Percentiles rank a stretch among this genome's conserved stretches.
Evolutionary conservation across 2,113 vertebrate species (phyloP).

Genomic region (Brachypteracias leptosomus): DNA sequence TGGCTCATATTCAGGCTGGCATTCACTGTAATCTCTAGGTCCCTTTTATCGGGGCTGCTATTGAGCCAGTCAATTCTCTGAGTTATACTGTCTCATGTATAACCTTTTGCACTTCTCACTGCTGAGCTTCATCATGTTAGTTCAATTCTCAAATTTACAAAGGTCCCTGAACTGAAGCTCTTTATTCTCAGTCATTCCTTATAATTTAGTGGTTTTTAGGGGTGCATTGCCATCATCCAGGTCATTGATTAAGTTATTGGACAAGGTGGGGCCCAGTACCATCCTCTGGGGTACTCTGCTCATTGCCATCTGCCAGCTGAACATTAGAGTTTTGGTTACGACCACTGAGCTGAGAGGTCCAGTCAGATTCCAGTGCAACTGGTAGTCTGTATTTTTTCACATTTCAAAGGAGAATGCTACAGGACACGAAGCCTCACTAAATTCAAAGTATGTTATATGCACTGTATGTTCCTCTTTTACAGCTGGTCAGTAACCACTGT

Average conservation of each 20-base stretch:
- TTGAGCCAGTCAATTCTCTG: background rate
- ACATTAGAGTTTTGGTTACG: background rate
- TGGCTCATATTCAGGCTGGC: background rate
- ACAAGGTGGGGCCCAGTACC: background rate
- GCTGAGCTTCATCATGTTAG: background rate
- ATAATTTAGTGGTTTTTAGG: background rate
- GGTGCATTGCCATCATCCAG: background rate
- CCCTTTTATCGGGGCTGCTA: background rate
- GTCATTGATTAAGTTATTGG: background rate
- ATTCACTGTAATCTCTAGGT: background rate
- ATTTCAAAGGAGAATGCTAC: background rate
- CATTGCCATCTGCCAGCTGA: background rate
- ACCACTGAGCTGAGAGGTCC: background rate
- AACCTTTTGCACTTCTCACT: background rate
- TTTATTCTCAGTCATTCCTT: background rate
- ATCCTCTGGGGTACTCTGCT: background rate
- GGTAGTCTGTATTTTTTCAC: background rate
- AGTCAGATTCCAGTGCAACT: background rate
- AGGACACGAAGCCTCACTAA: background rate
- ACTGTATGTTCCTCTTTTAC: background rate
- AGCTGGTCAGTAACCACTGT: background rate
- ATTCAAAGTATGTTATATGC: background rate
- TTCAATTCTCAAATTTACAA: background rate
- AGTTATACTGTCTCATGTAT: background rate
- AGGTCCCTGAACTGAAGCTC: background rate